phyloP scores from a whole-genome alignment of 2,888 invertebrate genomes.

The Perizoma affinitatum region DNA sequence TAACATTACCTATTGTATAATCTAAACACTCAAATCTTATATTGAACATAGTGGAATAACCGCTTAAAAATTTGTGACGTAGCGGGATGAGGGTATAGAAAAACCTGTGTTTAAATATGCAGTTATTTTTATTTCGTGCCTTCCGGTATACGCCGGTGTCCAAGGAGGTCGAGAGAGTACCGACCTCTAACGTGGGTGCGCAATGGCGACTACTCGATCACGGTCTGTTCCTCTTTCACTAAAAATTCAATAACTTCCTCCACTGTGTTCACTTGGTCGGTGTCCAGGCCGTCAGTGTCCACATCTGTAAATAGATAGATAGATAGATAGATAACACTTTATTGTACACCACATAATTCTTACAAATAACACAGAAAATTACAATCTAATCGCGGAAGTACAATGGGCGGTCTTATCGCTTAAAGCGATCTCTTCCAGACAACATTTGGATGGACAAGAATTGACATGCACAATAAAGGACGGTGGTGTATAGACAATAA shows the following conservation, averaged over 20 bases:
- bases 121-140: constrained; percentile 51
- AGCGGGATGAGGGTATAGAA: constrained; percentile 64
- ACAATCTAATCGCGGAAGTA: too few species aligned
- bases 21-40: constrained; percentile 69
- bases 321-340: too few species aligned
- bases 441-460: too few species aligned
- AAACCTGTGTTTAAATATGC: constrained; percentile 50
- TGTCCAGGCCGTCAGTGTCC: constrained; percentile 96
- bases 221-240: constrained; percentile 96
- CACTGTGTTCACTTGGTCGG: constrained; percentile 93
- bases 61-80: constrained; percentile 38
- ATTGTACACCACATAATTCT: too few species aligned
- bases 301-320: constrained; percentile 88
- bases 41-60: constrained; percentile 64
- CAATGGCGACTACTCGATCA: constrained; percentile 88
- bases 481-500: too few species aligned
- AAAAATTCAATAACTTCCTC: constrained; percentile 99
- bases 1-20: constrained; percentile 80
- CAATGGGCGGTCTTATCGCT: too few species aligned
- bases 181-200: constrained; percentile 60
- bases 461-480: too few species aligned
- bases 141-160: constrained; percentile 41
- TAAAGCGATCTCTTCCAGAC: too few species aligned
- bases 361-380: too few species aligned
- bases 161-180: constrained; percentile 57